phyloP scores from a whole-genome alignment of 1,140 invertebrate species.

The Sitophilus oryzae region DNA sequence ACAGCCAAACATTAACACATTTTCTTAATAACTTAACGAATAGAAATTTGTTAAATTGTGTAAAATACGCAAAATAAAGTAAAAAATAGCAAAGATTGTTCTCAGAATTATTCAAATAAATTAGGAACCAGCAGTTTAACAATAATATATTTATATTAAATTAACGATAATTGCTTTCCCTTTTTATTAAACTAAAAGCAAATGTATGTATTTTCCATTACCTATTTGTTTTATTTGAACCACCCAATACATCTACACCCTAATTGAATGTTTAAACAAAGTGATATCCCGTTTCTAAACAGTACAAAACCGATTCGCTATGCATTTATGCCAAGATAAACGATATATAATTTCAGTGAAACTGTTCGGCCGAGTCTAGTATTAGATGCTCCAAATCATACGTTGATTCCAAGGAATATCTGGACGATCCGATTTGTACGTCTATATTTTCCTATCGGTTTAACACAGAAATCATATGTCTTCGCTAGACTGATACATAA shows the following conservation, averaged over 20 bases:
- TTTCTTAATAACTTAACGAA: too few relatives aligned
- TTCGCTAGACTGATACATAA: neutral
- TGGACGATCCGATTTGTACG: neutral
- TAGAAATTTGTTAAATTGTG: too few relatives aligned
- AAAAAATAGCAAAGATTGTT: too few relatives aligned
- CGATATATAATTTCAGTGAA: neutral
- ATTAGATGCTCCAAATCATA: neutral
- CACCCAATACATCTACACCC: neutral
- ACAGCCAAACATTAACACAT: too few relatives aligned
- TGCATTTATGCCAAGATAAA: neutral
- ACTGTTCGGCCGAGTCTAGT: neutral
- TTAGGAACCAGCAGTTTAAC: too few relatives aligned
- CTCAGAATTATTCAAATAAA: too few relatives aligned
- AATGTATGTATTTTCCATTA: too few relatives aligned
- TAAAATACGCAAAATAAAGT: too few relatives aligned
- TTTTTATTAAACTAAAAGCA: too few relatives aligned
- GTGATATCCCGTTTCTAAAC: neutral
- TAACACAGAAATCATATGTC: neutral
- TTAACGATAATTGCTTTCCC: too few relatives aligned
- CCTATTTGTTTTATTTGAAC: neutral
- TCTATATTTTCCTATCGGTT: neutral
- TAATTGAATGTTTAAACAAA: neutral
- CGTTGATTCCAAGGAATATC: neutral
- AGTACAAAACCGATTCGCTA: neutral
- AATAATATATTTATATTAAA: too few relatives aligned